Evolutionary conservation across 2,113 vertebrate genomes (phyloP).

Genomic region (Nerophis ophidion): DNA sequence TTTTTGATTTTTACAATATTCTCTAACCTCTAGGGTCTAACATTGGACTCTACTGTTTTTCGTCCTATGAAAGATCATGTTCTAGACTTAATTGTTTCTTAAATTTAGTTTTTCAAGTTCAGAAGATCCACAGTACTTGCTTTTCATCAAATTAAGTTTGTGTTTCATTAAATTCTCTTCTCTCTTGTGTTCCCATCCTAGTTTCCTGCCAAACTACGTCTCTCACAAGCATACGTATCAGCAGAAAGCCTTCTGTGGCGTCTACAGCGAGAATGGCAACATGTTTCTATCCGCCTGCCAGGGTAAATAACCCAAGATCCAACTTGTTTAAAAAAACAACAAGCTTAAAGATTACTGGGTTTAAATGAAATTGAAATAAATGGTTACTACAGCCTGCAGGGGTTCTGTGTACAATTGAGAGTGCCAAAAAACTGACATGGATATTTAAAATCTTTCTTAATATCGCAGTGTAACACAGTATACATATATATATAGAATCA

Average conservation of each 20-base stretch:
- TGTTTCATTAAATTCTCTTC: background rate
- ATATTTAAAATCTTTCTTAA: background rate
- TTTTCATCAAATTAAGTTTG: too few species aligned
- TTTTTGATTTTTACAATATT: too few species aligned
- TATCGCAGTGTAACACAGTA: background rate
- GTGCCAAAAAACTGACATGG: background rate
- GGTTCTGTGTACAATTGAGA: background rate
- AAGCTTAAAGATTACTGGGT: background rate
- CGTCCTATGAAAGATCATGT: too few species aligned
- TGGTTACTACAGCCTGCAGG: background rate
- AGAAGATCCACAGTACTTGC: too few species aligned
- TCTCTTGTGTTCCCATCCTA: conserved; percentile 41
- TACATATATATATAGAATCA: too few species aligned
- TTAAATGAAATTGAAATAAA: background rate
- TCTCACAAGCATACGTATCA: conserved; percentile 79
- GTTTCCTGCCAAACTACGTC: conserved; percentile 86
- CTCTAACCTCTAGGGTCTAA: too few species aligned
- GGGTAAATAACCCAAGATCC: conserved; percentile 66
- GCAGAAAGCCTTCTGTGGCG: conserved; percentile 90
- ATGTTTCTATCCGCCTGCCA: conserved; percentile 89
- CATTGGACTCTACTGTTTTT: too few species aligned
- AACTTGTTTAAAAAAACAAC: conserved; percentile 12
- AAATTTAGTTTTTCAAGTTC: too few species aligned
- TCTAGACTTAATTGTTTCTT: too few species aligned
- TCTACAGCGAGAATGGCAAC: conserved; percentile 83